A percentile compares a stretch with the other conserved stretches of the same genome.
Conservation (phyloP, 2,888 invertebrate species). For the Nezara viridula region DNA sequence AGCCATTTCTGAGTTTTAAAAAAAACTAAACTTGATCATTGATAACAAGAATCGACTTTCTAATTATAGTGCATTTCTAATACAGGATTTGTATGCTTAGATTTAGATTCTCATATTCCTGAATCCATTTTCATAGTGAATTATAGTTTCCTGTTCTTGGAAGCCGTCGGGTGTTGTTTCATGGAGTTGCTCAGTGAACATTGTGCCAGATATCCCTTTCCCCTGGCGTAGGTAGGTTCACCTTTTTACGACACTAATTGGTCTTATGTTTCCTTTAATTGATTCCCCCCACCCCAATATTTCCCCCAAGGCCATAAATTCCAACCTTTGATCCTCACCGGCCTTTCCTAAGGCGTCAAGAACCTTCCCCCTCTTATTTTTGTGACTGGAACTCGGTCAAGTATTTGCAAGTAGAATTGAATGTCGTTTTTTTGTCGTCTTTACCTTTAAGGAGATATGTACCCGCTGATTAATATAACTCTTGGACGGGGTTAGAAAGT, state of each 20-base stretch:
- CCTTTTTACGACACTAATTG: background rate
- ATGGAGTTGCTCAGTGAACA: background rate
- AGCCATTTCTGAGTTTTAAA: no score
- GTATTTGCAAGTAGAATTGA: constrained; percentile 3
- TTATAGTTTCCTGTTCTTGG: no score
- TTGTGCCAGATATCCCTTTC: background rate
- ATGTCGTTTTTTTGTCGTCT: constrained; percentile 7
- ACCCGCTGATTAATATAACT: constrained; percentile 32
- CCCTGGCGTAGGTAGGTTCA: no score
- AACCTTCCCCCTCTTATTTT: constrained; percentile 28
- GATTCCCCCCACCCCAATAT: background rate
- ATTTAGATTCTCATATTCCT: no score
- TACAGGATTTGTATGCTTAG: no score
- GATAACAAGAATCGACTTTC: no score
- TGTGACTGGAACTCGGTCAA: constrained; percentile 28
- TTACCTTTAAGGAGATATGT: constrained; percentile 28
- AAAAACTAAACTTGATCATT: no score
- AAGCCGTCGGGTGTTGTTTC: background rate
- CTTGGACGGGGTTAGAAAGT: background rate
- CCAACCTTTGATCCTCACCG: constrained; percentile 40
- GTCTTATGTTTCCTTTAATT: constrained; percentile 4
- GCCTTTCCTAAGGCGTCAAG: constrained; percentile 33
- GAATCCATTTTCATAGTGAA: no score
- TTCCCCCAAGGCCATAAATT: constrained; percentile 14
- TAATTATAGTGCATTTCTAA: no score